These are phyloP conservation scores for Typhlomys cinereus DNA, from an alignment of 2,113 vertebrate species.

Conservation along the genomic window DNA sequence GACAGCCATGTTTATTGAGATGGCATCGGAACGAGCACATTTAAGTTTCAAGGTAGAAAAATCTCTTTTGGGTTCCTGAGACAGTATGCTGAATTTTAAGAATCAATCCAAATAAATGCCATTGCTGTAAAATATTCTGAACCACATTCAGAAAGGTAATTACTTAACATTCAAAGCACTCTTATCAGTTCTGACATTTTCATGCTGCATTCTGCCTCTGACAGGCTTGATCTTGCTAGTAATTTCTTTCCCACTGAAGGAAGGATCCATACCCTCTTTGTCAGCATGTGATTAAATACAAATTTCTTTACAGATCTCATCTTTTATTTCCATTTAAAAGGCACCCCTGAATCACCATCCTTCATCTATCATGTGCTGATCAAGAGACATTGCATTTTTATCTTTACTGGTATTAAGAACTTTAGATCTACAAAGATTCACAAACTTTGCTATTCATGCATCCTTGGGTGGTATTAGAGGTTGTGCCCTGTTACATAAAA, in stretches of 20 bases:
- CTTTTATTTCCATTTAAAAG: slow-evolving; percentile 61
- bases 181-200: not conserved
- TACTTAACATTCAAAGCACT: slow-evolving; percentile 46
- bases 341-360: not conserved
- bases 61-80: not conserved
- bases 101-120: slow-evolving; percentile 30
- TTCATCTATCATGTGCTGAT: not conserved
- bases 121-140: slow-evolving; percentile 11
- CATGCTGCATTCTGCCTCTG: not conserved
- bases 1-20: slow-evolving; percentile 1
- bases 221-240: not conserved
- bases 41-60: slow-evolving; percentile 37
- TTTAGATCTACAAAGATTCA: slow-evolving; percentile 7
- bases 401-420: not conserved
- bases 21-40: slow-evolving; percentile 23
- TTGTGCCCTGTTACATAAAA: not conserved
- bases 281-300: slow-evolving; percentile 26
- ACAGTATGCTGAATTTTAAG: slow-evolving; percentile 36
- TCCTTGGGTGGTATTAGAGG: not conserved
- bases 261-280: not conserved
- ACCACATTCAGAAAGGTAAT: slow-evolving; percentile 44
- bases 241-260: slow-evolving; percentile 29
- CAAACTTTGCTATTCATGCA: not conserved
- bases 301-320: slow-evolving; percentile 32
- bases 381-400: slow-evolving; percentile 11